These are phyloP conservation scores for Neoseiulus cucumeris DNA, from an alignment of 1,140 invertebrate genomes.

Conservation along the genomic window DNA sequence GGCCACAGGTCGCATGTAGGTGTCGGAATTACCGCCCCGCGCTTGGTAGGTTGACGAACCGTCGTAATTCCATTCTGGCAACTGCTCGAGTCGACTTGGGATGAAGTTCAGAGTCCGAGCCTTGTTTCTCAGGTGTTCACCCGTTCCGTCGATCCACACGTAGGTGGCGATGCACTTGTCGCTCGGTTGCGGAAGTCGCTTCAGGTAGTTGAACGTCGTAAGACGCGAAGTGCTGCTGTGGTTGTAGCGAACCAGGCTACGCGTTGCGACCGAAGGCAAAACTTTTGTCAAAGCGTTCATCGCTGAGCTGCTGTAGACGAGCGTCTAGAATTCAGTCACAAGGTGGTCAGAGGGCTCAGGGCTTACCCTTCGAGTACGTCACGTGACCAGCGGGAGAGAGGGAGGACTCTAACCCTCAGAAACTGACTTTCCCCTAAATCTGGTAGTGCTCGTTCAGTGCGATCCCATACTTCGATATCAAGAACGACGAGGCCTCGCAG, in stretches of 20 bases:
- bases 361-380: too few species aligned
- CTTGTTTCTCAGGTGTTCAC: slow-evolving; percentile 66
- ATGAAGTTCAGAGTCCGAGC: slow-evolving; percentile 42
- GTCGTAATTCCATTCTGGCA: slow-evolving; percentile 88
- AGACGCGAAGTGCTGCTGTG: background rate
- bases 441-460: too few species aligned
- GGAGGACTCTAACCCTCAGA: too few species aligned
- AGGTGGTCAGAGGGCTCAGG: too few species aligned
- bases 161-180: slow-evolving; percentile 63
- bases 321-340: too few species aligned
- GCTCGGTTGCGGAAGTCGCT: slow-evolving; percentile 47
- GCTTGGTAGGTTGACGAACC: slow-evolving; percentile 47
- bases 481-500: too few species aligned
- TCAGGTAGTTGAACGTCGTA: background rate
- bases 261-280: too few species aligned
- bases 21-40: slow-evolving; percentile 49
- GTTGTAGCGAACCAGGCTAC: background rate
- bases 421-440: too few species aligned
- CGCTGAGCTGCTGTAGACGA: too few species aligned
- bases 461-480: too few species aligned
- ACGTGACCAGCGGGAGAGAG: too few species aligned
- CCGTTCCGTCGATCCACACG: slow-evolving; percentile 88
- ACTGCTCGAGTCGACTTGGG: slow-evolving; percentile 34
- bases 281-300: too few species aligned
- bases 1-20: slow-evolving; percentile 62